A percentile compares a stretch with the other conserved stretches of the same genome.
These are phyloP conservation scores for Mesoclemmys tuberculata DNA, from an alignment of 2,113 vertebrate species.

Conservation along the genomic window DNA sequence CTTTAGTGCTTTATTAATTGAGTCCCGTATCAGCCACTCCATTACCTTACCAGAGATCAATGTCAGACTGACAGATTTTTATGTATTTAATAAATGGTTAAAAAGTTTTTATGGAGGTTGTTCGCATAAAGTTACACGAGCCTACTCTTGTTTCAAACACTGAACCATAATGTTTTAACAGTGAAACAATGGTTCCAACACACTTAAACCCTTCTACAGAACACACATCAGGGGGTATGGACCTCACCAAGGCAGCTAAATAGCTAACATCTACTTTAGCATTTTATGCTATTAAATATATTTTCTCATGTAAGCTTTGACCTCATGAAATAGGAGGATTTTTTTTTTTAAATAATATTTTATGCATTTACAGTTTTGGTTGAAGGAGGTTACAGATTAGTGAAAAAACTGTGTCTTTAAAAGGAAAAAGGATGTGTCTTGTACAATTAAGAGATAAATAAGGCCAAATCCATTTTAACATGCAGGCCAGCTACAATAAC, in stretches of 20 bases:
- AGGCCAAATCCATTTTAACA: neutral
- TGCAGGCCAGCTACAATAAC: neutral
- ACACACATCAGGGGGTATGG: too few species aligned
- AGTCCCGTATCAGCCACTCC: too few species aligned
- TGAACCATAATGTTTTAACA: neutral
- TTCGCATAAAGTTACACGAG: too few species aligned
- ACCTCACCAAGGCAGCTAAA: too few species aligned
- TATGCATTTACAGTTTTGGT: neutral
- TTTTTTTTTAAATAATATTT: neutral
- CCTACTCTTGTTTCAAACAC: too few species aligned
- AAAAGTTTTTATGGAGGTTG: too few species aligned
- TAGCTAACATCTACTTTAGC: neutral
- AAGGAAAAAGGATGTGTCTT: neutral
- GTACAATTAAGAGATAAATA: neutral
- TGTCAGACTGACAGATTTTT: too few species aligned
- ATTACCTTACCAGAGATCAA: too few species aligned
- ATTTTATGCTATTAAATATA: neutral
- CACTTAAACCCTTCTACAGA: too few species aligned
- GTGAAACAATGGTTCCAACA: neutral
- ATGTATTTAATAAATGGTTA: too few species aligned
- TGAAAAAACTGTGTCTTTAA: neutral
- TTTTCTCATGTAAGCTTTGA: neutral
- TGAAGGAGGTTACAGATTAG: neutral
- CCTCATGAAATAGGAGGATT: neutral
- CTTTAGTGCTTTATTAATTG: too few species aligned